Evolutionary conservation across 2,113 vertebrate species (phyloP).

Genomic region (Silurus glanis): DNA sequence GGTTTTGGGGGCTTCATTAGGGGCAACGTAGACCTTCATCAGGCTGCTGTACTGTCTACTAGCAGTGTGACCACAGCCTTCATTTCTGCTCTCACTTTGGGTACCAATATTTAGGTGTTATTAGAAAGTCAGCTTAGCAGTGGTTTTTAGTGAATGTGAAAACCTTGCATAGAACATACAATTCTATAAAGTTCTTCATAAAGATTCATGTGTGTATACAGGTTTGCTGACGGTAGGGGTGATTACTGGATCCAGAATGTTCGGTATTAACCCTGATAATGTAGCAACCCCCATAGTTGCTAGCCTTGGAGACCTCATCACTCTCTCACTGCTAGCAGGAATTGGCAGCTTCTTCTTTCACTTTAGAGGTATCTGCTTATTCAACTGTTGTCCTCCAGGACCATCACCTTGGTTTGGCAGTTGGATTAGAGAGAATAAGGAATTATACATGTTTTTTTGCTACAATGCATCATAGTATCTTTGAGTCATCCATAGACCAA

Average conservation of each 20-base stretch:
- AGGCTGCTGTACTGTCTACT: conserved; percentile 83
- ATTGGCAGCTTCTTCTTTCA: conserved; percentile 84
- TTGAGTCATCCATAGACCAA: no score
- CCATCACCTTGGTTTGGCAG: not conserved
- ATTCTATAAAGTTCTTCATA: not conserved
- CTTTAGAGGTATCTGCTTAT: conserved; percentile 70
- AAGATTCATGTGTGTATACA: conserved; percentile 49
- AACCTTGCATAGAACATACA: not conserved
- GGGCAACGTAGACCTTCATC: conserved; percentile 79
- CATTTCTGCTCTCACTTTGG: conserved; percentile 84
- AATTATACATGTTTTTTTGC: not conserved
- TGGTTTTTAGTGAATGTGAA: not conserved
- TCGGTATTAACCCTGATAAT: conserved; percentile 95
- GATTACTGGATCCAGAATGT: conserved; percentile 84
- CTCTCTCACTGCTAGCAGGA: conserved; percentile 85
- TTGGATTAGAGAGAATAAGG: not conserved
- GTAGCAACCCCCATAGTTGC: conserved; percentile 96
- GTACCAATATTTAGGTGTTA: conserved; percentile 58
- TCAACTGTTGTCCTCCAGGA: not conserved
- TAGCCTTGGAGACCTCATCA: conserved; percentile 92
- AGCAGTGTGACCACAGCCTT: conserved; percentile 90
- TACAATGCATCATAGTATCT: not conserved
- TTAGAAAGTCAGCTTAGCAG: not conserved
- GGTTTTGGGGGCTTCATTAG: conserved; percentile 80
- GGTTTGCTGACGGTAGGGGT: conserved; percentile 90